Evolutionary conservation across 2,888 invertebrate genomes (phyloP).

Genomic region (Ophion ventricosus): DNA sequence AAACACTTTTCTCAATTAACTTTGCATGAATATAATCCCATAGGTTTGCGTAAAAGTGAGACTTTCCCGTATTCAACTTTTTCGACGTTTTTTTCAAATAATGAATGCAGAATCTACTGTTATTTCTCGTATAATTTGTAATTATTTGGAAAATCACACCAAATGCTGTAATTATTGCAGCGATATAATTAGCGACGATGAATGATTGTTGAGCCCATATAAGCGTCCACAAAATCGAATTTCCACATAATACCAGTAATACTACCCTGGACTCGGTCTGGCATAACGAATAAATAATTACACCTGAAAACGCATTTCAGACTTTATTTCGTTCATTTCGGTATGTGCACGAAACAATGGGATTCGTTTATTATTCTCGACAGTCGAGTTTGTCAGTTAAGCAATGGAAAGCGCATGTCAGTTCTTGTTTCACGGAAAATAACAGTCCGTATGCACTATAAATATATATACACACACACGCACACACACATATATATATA

Average conservation of each 20-base stretch:
- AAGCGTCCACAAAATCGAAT: conserved; percentile 6
- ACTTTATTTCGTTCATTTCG: conserved; percentile 8
- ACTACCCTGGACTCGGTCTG: background rate
- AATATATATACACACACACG: background rate
- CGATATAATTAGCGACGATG: background rate
- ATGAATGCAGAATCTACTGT: background rate
- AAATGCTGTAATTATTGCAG: background rate
- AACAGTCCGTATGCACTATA: background rate
- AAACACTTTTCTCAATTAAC: background rate
- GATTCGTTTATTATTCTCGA: conserved; percentile 11
- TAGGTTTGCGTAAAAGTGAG: background rate
- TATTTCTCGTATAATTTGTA: background rate
- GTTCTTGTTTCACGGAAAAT: background rate
- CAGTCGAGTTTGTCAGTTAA: conserved; percentile 41
- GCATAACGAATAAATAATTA: conserved; percentile 21
- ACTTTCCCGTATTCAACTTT: background rate
- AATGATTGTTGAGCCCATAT: background rate
- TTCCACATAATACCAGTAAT: background rate
- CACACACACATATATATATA: background rate
- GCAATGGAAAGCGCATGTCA: conserved; percentile 26
- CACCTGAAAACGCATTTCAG: background rate
- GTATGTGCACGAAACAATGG: background rate
- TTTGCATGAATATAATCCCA: background rate
- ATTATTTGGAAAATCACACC: background rate
- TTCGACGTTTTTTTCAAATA: background rate